These are phyloP conservation scores for Formica exsecta DNA, from an alignment of 1,140 invertebrate species.

Conservation along the genomic window DNA sequence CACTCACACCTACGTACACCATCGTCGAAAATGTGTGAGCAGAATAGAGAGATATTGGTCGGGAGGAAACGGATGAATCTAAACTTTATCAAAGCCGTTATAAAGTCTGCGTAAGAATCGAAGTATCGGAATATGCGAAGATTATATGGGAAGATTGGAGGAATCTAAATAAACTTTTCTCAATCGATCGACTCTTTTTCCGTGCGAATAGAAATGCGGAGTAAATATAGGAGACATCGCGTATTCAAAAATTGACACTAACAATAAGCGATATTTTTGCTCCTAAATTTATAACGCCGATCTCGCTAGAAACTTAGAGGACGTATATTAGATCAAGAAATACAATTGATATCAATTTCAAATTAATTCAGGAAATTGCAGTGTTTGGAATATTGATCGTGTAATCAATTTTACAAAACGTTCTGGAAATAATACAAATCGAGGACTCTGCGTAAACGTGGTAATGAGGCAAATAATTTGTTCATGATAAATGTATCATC, in stretches of 20 bases:
- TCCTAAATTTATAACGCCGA: neutral
- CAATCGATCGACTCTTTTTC: neutral
- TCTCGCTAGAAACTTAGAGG: neutral
- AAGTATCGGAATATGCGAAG: neutral
- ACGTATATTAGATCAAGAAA: slow-evolving; percentile 22
- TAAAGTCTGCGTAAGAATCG: neutral
- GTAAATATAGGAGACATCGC: neutral
- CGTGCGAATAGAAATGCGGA: neutral
- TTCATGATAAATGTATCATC: neutral
- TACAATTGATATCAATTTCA: slow-evolving; percentile 25
- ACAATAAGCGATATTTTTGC: neutral
- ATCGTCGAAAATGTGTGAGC: slow-evolving; percentile 73
- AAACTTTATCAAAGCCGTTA: slow-evolving; percentile 56
- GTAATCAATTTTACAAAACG: slow-evolving; percentile 36
- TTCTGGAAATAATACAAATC: slow-evolving; percentile 3
- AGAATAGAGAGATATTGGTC: neutral
- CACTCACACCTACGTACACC: slow-evolving; percentile 32
- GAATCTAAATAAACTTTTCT: neutral
- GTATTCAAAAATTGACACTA: neutral
- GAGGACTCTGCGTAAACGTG: neutral
- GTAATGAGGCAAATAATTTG: slow-evolving; percentile 26
- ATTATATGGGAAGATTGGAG: neutral
- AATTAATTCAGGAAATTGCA: slow-evolving; percentile 75
- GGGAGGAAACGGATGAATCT: slow-evolving; percentile 13
- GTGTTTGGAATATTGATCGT: slow-evolving; percentile 39